Percentiles rank a stretch among this genome's conserved stretches.
Evolutionary conservation across 1,140 invertebrate species (phyloP).

Genomic region (Drosophila micromelanica): DNA sequence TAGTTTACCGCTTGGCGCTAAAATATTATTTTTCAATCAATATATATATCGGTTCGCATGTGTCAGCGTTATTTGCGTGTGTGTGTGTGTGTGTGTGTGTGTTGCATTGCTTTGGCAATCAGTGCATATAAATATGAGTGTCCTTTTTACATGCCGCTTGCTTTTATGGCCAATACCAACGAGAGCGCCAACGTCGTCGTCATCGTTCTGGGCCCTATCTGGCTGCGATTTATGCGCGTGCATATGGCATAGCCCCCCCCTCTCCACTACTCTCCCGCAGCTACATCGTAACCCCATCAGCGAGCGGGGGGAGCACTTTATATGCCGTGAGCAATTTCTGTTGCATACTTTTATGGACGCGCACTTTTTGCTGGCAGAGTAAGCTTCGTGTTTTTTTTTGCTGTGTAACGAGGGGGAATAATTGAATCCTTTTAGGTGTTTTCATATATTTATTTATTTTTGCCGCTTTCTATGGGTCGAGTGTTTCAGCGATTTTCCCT

Average conservation of each 20-base stretch:
- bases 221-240: conserved; percentile 79
- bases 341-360: conserved; percentile 78
- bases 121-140: conserved; percentile 82
- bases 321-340: conserved; percentile 79
- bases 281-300: not conserved
- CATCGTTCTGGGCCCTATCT: conserved; percentile 58
- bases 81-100: conserved; percentile 43
- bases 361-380: conserved; percentile 50
- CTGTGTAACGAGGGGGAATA: conserved; percentile 82
- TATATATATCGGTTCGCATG: conserved; percentile 35
- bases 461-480: conserved; percentile 47
- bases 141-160: conserved; percentile 78
- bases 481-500: conserved; percentile 46
- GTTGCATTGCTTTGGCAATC: conserved; percentile 78
- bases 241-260: conserved; percentile 58
- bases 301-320: conserved; percentile 61
- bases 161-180: conserved; percentile 65
- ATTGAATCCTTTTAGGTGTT: conserved; percentile 83
- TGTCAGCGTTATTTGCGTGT: conserved; percentile 1
- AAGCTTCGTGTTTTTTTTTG: conserved; percentile 45
- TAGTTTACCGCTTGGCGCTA: conserved; percentile 30
- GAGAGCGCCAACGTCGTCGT: conserved; percentile 28
- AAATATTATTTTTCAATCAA: conserved; percentile 83
- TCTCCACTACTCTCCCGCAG: not conserved
- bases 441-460: conserved; percentile 65